Base-by-base conservation (phyloP, 2,797 vertebrate genomes). In the Leptatherina wallacei region DNA sequence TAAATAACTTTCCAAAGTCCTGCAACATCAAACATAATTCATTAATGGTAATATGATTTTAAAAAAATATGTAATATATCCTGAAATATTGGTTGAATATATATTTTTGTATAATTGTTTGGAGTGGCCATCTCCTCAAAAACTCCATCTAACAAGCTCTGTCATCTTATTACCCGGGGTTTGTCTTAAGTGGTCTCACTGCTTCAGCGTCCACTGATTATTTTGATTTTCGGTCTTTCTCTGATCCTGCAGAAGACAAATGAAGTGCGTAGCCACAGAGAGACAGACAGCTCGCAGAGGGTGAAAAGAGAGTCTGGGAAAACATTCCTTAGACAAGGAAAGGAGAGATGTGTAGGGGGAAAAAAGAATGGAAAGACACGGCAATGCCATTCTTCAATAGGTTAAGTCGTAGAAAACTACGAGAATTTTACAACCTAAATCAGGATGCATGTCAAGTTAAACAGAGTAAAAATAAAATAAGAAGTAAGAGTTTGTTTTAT, bases 221-320 rank as follows among this genome's bases (percentile, higher is more conserved):
- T 92, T 93, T 92, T 40, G 90, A 91, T 91, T 91, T 92, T 89
- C 80, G 62, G 77, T 61, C 73, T 86, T 69, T 83, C 92, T 94
- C 91, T 92, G 92, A 94, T 94, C 91, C 88, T 57, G 64, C 67
- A 36, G 79, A 90, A 92, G 91, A 95, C 86, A 86, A 90, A 95
- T 94, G 90, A 93, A 88, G 93, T 94, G 94, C n/a, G 70, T 82
- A 79, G 88, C 92, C 92, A 79, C 89, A 78, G 86, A 92, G 87
- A 91, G 91, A 92, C 89, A 90, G 88, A 85, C 87, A 60, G 81
- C 87, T 92, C 84, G 59, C 86, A 74, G 80, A 88, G 81, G 81
- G 86, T 81, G 91, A 91, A 77, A 85, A 90, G 79, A 90, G 76
- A 90, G 86, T 91, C 91, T 89, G 91, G 89, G 91, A 91, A 92